Conservation (phyloP, 2,888 invertebrate species). For the Cephonodes hylas region DNA sequence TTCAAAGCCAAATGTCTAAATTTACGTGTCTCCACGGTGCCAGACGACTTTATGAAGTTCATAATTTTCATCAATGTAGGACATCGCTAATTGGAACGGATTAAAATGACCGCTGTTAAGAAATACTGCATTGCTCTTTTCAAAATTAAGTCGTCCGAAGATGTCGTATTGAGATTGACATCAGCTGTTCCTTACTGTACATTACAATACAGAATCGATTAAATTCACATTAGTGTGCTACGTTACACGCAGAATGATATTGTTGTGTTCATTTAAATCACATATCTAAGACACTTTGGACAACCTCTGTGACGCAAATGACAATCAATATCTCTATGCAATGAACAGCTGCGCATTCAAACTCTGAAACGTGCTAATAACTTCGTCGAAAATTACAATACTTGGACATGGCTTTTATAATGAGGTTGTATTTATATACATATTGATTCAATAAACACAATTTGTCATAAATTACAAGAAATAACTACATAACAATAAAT, state of each 20-base stretch:
- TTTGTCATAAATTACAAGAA: no score
- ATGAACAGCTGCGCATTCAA: no score
- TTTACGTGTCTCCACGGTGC: slow-evolving; percentile 41
- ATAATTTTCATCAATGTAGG: slow-evolving; percentile 24
- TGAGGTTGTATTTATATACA: no score
- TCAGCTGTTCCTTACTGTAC: background rate
- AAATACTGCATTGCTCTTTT: background rate
- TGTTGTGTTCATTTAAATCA: background rate
- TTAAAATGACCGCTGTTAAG: slow-evolving; percentile 12
- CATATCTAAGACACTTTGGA: no score
- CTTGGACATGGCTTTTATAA: no score
- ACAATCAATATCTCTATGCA: no score
- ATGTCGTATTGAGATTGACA: no score
- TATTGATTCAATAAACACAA: no score
- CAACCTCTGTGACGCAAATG: no score
- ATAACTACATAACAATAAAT: no score
- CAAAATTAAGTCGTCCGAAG: background rate
- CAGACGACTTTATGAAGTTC: slow-evolving; percentile 38
- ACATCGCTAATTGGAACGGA: slow-evolving; percentile 15
- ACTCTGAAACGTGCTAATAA: no score
- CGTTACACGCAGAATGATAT: background rate
- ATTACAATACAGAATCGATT: background rate
- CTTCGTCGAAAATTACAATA: no score
- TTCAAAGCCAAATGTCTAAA: slow-evolving; percentile 41
- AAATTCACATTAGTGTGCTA: background rate